These are phyloP conservation scores for Trematomus loennbergii DNA, from an alignment of 2,113 vertebrate species.

Conservation along the genomic window DNA sequence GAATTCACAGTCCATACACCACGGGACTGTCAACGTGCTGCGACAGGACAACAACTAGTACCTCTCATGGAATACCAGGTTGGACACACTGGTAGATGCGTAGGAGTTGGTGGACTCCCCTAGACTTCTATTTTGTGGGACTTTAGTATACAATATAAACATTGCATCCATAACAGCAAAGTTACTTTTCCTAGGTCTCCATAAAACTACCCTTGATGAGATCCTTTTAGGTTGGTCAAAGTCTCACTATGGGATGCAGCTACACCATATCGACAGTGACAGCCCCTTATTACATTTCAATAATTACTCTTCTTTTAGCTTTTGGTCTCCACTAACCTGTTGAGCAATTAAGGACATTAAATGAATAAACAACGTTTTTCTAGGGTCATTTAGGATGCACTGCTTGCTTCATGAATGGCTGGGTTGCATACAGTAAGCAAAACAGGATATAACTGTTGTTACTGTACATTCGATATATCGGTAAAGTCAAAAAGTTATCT, in stretches of 20 bases:
- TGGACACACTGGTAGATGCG: slow-evolving; percentile 9
- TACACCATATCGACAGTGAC: not conserved
- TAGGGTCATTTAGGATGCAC: not conserved
- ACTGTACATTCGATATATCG: too few species aligned
- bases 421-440: too few species aligned
- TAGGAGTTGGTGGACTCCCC: not conserved
- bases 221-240: not conserved
- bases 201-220: not conserved
- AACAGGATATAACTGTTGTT: too few species aligned
- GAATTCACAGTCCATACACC: slow-evolving; percentile 28
- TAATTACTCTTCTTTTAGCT: too few species aligned
- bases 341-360: too few species aligned
- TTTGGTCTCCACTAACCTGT: too few species aligned
- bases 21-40: slow-evolving; percentile 33
- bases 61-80: slow-evolving; percentile 1
- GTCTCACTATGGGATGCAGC: not conserved
- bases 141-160: not conserved
- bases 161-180: not conserved
- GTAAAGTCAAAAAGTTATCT: too few species aligned
- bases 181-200: not conserved
- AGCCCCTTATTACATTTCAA: too few species aligned
- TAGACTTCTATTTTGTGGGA: not conserved
- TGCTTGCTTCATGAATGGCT: not conserved
- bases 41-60: slow-evolving; percentile 40
- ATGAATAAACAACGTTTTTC: too few species aligned